phyloP scores from a whole-genome alignment of 2,113 vertebrate species.

The Lucifuga dentata region DNA sequence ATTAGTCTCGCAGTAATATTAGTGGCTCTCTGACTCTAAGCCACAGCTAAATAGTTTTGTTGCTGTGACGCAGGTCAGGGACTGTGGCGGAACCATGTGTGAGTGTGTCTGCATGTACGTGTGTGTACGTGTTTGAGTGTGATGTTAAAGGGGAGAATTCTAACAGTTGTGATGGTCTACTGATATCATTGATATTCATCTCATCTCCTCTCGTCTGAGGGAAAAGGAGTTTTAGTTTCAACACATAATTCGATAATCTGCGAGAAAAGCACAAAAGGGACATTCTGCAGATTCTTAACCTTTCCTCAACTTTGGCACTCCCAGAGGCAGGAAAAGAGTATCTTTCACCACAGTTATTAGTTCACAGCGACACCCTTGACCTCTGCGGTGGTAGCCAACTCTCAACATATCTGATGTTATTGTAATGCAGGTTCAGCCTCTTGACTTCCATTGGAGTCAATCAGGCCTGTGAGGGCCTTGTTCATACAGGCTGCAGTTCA shows the following conservation, averaged over 20 bases:
- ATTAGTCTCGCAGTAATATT: slow-evolving; percentile 57
- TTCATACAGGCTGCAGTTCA: slow-evolving; percentile 14
- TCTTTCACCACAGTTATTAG: slow-evolving; percentile 84
- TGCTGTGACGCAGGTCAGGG: slow-evolving; percentile 65
- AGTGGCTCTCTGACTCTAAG: slow-evolving; percentile 56
- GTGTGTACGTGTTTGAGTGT: slow-evolving; percentile 20
- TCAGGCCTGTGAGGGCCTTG: slow-evolving; percentile 36
- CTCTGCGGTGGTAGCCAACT: slow-evolving; percentile 78
- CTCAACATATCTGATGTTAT: slow-evolving; percentile 79
- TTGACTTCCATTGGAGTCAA: slow-evolving; percentile 58
- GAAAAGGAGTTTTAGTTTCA: slow-evolving; percentile 72
- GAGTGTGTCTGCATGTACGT: slow-evolving; percentile 18
- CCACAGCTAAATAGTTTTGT: slow-evolving; percentile 57
- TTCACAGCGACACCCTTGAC: slow-evolving; percentile 80
- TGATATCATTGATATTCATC: slow-evolving; percentile 72
- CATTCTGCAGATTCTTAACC: slow-evolving; percentile 84
- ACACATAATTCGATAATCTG: slow-evolving; percentile 83
- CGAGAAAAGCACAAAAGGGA: slow-evolving; percentile 79
- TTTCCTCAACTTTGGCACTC: slow-evolving; percentile 80
- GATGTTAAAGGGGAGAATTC: slow-evolving; percentile 41
- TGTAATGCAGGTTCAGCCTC: slow-evolving; percentile 70
- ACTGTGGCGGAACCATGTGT: slow-evolving; percentile 35
- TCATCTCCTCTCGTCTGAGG: slow-evolving; percentile 68
- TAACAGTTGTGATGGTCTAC: slow-evolving; percentile 60
- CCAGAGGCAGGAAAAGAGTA: slow-evolving; percentile 80